Evolutionary conservation across 1,140 invertebrate species (phyloP), one percentile per base, ranked within the genome.

Genomic region (Dendrolimus kikuchii): DNA sequence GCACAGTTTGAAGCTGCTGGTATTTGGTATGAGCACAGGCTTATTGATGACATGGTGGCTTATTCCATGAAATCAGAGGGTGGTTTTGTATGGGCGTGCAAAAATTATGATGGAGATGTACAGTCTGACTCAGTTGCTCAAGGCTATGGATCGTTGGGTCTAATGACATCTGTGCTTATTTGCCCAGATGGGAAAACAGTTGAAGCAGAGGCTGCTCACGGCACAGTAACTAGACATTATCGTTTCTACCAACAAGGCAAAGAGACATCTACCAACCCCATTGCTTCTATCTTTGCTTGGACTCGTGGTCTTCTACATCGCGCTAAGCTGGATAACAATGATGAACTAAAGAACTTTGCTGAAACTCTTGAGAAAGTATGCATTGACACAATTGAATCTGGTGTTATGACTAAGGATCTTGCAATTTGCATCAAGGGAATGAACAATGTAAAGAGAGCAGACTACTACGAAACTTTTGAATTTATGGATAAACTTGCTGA

Each of bases 41-140:
- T 99, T 36, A 99, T 99, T 81, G 98, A 99, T 83, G 98, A 99
- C 73, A 99, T 99, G 98, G 98, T 99, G 4, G 98, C 98, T 8
- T 98, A 99, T 79, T 93, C 93, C 5, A 96, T 99, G 95, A 99
- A 99, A 84, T 97, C 96, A 2, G 95, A 98, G 62, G 98, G 98
- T 65, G 98, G 98, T 51, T 99, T 99, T 88, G 97, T 99, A 0
- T 99, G 98, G 98, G 97, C 98, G 23, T 95, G 98, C 87, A 99
- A 99, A 82, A 99, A 99, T 81, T 99, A 99, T 78, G 98, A 99
- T 80, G 98, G 98, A 40, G 98, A 99, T 89, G 98, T 99, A 0
- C 98, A 99, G 81, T 98, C 96, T 0, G 98, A 99, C 86, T 97
- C 96, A 5, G 95, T 99, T 9, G 98, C 98, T 64, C 97, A 99